Conservation (phyloP, 2,113 vertebrate species). For the Atherinomorus stipes region DNA sequence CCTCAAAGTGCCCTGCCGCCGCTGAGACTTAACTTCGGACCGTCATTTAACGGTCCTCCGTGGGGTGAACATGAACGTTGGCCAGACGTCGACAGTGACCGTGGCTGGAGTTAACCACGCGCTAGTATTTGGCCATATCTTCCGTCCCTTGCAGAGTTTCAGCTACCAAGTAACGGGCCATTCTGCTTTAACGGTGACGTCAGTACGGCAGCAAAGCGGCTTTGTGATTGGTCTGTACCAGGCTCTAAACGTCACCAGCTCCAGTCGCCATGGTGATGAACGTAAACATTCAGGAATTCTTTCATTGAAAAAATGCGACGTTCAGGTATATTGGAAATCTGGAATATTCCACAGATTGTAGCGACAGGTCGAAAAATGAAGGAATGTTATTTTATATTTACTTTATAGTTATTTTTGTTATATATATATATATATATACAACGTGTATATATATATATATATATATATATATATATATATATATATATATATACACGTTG, state of each 20-base stretch:
- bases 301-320: conserved; percentile 56
- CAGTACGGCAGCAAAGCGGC: conserved; percentile 24
- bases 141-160: conserved; percentile 53
- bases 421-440: too few relatives aligned
- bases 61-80: not conserved
- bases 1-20: conserved; percentile 25
- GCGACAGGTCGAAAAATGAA: too few relatives aligned
- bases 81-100: not conserved
- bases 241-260: conserved; percentile 54
- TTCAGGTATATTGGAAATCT: not conserved
- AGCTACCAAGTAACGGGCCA: conserved; percentile 71
- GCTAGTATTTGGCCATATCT: conserved; percentile 34
- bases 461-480: too few relatives aligned
- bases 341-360: too few relatives aligned
- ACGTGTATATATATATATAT: too few relatives aligned
- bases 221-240: conserved; percentile 69
- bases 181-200: conserved; percentile 84
- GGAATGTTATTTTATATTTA: too few relatives aligned
- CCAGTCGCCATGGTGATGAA: conserved; percentile 72
- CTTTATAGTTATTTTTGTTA: too few relatives aligned
- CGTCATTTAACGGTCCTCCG: not conserved
- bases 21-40: conserved; percentile 1
- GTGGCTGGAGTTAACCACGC: conserved; percentile 9
- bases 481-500: too few relatives aligned
- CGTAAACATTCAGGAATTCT: conserved; percentile 76